Conservation (phyloP, 2,888 invertebrate species). For the Drosophila parthenogenetica region DNA sequence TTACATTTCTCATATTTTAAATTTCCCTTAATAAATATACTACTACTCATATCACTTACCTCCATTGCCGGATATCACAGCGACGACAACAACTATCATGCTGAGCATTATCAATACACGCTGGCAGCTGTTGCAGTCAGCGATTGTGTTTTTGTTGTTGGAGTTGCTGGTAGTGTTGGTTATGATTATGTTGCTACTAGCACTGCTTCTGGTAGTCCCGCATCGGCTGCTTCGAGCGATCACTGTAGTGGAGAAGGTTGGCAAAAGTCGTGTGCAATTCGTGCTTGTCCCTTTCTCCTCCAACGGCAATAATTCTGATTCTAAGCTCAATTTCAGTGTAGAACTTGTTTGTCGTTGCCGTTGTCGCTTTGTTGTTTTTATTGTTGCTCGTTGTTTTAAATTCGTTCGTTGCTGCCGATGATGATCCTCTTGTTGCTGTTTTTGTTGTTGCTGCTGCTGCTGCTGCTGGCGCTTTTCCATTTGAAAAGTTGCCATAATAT, state of each 20-base stretch:
- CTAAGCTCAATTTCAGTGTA: not conserved
- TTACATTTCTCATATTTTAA: too few species aligned
- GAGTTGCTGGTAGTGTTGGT: not conserved
- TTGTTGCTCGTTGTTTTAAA: slow-evolving; percentile 67
- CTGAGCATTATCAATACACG: slow-evolving; percentile 78
- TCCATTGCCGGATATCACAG: slow-evolving; percentile 82
- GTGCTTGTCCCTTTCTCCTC: slow-evolving; percentile 27
- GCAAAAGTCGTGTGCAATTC: slow-evolving; percentile 61
- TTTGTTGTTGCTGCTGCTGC: slow-evolving; percentile 53
- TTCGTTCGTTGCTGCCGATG: slow-evolving; percentile 67
- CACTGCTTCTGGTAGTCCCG: slow-evolving; percentile 5
- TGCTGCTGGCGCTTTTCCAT: slow-evolving; percentile 75
- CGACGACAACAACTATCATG: slow-evolving; percentile 80
- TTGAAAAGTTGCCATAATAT: slow-evolving; percentile 83
- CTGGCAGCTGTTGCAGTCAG: slow-evolving; percentile 56
- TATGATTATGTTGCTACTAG: not conserved
- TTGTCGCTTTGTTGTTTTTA: slow-evolving; percentile 19
- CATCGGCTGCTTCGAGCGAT: not conserved
- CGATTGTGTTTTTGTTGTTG: slow-evolving; percentile 17
- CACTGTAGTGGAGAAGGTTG: slow-evolving; percentile 35
- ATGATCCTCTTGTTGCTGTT: slow-evolving; percentile 51
- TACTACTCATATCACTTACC: slow-evolving; percentile 60
- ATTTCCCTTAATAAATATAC: too few species aligned
- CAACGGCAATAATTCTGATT: slow-evolving; percentile 1
- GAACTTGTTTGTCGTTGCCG: slow-evolving; percentile 34